Conservation (phyloP, 2,888 invertebrate genomes). For the Eubasilissa splendida region DNA sequence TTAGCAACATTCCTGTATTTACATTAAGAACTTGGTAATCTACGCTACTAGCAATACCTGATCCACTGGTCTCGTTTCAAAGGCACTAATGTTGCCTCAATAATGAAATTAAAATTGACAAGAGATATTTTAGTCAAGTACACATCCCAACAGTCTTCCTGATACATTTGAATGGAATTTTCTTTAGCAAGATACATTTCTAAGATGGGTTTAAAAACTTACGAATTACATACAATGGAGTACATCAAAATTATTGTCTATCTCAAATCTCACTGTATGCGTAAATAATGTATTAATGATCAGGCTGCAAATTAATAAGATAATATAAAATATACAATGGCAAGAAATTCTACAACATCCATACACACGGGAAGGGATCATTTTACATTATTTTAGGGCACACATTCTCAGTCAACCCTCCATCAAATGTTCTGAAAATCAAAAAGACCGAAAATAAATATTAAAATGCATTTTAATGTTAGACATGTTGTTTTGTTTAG, state of each 20-base stretch:
- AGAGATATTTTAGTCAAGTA: too few species aligned
- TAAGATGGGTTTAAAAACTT: conserved; percentile 9
- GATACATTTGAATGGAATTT: background rate
- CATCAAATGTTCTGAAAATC: too few species aligned
- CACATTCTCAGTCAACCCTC: too few species aligned
- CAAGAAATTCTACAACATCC: too few species aligned
- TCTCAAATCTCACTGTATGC: conserved; percentile 13
- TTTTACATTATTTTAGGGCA: too few species aligned
- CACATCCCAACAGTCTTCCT: background rate
- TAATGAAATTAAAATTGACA: too few species aligned
- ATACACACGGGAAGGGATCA: too few species aligned
- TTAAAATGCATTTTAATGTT: too few species aligned
- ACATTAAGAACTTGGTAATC: background rate
- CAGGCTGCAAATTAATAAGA: conserved; percentile 1
- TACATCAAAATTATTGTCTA: conserved; percentile 33
- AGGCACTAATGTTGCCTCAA: conserved; percentile 1
- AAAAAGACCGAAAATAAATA: too few species aligned
- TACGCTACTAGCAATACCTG: conserved; percentile 17
- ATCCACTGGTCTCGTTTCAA: conserved; percentile 21
- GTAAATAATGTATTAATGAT: background rate
- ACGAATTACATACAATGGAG: conserved; percentile 25
- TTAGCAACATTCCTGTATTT: background rate
- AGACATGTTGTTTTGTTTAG: too few species aligned
- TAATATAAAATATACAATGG: too few species aligned
- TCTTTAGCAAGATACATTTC: conserved; percentile 1